Percentiles rank a stretch among this genome's conserved stretches.
phyloP scores from a whole-genome alignment of 1,140 invertebrate species.

The Aethina tumida region DNA sequence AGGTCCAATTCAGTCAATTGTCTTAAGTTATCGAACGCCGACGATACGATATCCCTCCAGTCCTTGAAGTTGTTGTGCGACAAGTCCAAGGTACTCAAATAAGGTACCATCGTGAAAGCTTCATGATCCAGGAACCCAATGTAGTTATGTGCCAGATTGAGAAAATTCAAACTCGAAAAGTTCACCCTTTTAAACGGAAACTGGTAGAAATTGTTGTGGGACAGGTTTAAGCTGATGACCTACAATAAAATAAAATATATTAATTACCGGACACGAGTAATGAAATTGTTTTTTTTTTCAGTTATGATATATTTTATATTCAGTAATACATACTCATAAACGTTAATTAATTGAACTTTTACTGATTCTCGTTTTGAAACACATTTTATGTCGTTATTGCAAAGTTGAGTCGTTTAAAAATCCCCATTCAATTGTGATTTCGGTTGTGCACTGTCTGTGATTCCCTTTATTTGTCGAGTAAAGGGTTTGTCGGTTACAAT shows the following conservation, averaged over 20 bases:
- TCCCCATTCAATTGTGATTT: no score
- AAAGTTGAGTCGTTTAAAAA: no score
- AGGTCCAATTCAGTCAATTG: conserved; percentile 43
- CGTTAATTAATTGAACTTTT: no score
- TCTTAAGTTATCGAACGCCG: conserved; percentile 12
- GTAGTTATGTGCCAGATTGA: conserved; percentile 46
- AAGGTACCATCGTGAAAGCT: conserved; percentile 39
- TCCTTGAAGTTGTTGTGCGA: conserved; percentile 42
- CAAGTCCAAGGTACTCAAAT: conserved; percentile 42
- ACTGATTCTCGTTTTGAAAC: no score
- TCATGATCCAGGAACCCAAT: conserved; percentile 35
- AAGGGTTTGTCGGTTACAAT: no score
- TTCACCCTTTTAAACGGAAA: conserved; percentile 39
- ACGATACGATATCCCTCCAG: conserved; percentile 39
- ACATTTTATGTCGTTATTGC: no score
- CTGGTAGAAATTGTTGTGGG: conserved; percentile 34
- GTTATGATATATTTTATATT: no score
- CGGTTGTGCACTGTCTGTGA: no score
- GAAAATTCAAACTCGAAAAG: conserved; percentile 37
- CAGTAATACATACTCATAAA: no score
- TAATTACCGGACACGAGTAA: no score
- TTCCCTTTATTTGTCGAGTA: no score
- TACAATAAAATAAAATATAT: conserved; percentile 34
- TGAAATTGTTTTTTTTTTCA: no score
- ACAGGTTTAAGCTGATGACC: conserved; percentile 29